Percentiles rank a stretch among this genome's conserved stretches.
Evolutionary conservation across 2,888 invertebrate species (phyloP).

Genomic region (Eristalinus sepulchralis): DNA sequence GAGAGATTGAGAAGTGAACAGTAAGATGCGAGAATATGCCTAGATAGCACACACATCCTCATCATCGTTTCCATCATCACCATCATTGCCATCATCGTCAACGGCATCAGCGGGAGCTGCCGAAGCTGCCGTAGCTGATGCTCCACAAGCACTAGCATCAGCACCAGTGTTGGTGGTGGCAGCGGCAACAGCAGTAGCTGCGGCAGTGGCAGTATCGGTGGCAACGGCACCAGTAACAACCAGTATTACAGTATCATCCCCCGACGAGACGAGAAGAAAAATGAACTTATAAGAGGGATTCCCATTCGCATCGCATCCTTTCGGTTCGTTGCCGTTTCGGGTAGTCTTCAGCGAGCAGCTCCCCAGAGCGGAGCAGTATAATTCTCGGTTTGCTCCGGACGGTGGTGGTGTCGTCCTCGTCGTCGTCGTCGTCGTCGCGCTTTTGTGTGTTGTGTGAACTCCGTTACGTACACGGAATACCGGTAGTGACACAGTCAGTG

Average conservation of each 20-base stretch:
- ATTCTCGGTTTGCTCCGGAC: slow-evolving; percentile 25
- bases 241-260: slow-evolving; percentile 56
- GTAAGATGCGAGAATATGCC: slow-evolving; percentile 42
- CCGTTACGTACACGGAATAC: neutral
- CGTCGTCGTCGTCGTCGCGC: slow-evolving; percentile 1
- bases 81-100: slow-evolving; percentile 29
- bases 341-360: slow-evolving; percentile 70
- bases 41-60: slow-evolving; percentile 51
- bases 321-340: slow-evolving; percentile 26
- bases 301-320: slow-evolving; percentile 69
- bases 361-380: slow-evolving; percentile 66
- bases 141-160: slow-evolving; percentile 31
- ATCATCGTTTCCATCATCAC: slow-evolving; percentile 30
- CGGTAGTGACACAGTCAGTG: neutral
- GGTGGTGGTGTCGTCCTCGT: neutral
- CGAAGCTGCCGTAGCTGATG: no score
- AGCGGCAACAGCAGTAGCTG: neutral
- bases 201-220: slow-evolving; percentile 27
- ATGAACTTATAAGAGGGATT: slow-evolving; percentile 67
- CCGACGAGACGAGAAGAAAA: slow-evolving; percentile 58
- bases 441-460: slow-evolving; percentile 10
- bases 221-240: slow-evolving; percentile 50
- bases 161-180: neutral
- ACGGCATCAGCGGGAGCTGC: slow-evolving; percentile 24
- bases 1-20: neutral